Evolutionary conservation across 2,797 vertebrate species (phyloP).

Genomic region (Mus caroli): DNA sequence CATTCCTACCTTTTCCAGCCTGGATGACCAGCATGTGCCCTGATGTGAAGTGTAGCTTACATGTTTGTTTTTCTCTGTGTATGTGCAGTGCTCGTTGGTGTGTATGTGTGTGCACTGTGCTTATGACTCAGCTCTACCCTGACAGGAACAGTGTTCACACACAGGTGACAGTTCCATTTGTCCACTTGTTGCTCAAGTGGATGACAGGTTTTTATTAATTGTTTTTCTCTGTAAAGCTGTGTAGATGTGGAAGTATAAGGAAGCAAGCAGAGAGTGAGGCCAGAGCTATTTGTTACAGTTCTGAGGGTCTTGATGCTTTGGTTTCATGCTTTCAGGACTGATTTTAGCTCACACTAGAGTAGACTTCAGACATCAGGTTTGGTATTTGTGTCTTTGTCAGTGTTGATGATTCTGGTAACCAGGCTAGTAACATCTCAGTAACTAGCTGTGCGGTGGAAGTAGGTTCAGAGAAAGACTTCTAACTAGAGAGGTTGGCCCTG

Average conservation of each 20-base stretch:
- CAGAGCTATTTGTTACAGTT: not conserved
- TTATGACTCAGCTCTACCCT: not conserved
- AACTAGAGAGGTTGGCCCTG: not conserved
- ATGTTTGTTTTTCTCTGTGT: not conserved
- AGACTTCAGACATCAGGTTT: conserved; percentile 33
- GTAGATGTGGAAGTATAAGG: not conserved
- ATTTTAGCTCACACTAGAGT: conserved; percentile 14
- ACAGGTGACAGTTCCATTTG: not conserved
- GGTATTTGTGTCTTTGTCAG: not conserved
- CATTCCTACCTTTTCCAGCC: not conserved
- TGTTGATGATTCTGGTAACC: not conserved
- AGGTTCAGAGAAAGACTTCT: conserved; percentile 3
- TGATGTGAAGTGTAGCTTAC: not conserved
- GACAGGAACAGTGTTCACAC: not conserved
- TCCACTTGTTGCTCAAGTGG: not conserved
- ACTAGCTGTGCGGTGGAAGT: not conserved
- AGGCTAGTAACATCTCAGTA: not conserved
- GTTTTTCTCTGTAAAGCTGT: not conserved
- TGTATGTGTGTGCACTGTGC: not conserved
- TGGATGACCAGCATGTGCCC: not conserved
- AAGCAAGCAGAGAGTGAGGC: not conserved
- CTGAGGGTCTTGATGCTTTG: not conserved
- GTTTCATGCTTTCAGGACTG: conserved; percentile 12
- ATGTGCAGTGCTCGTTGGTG: not conserved
- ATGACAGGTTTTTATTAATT: not conserved